Percentiles rank a stretch among this genome's conserved stretches.
These are phyloP conservation scores for Spongia lamella DNA, from an alignment of 37 sponge, comb jelly and placozoan species.

Conservation along the genomic window DNA sequence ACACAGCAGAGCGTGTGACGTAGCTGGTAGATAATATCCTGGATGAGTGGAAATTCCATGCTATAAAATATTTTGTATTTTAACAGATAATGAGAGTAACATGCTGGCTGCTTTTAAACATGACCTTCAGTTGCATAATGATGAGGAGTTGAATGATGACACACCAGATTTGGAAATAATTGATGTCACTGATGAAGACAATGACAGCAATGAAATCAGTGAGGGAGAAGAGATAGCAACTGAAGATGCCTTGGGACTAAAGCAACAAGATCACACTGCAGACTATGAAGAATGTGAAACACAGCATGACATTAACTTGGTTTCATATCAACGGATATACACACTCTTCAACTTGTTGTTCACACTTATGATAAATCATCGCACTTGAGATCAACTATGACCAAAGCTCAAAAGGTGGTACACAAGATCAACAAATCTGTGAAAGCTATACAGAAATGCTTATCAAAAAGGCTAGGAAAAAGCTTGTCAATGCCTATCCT, in stretches of 20 bases:
- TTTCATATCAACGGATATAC: neutral
- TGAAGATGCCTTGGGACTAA: too few species aligned
- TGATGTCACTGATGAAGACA: neutral
- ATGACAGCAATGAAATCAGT: neutral
- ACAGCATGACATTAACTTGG: too few species aligned
- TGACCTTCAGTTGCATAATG: neutral
- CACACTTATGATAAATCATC: neutral
- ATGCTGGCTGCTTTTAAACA: slow-evolving; percentile 17
- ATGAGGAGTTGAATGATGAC: too few species aligned
- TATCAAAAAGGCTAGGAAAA: neutral
- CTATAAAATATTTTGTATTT: neutral
- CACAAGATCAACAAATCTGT: slow-evolving; percentile 14
- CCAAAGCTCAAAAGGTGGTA: slow-evolving; percentile 6
- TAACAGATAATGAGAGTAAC: slow-evolving; percentile 41
- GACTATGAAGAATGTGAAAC: too few species aligned
- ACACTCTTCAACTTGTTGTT: slow-evolving; percentile 8
- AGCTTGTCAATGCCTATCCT: slow-evolving; percentile 23
- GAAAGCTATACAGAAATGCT: slow-evolving; percentile 33
- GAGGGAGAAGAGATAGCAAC: too few species aligned
- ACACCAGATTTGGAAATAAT: neutral
- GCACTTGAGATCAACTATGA: neutral
- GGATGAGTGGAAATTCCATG: slow-evolving; percentile 15
- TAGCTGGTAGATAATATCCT: slow-evolving; percentile 5
- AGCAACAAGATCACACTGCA: slow-evolving; percentile 5
- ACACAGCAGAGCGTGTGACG: neutral